These are phyloP conservation scores for Rissa tridactyla DNA, from an alignment of 2,113 vertebrate genomes.

Conservation along the genomic window DNA sequence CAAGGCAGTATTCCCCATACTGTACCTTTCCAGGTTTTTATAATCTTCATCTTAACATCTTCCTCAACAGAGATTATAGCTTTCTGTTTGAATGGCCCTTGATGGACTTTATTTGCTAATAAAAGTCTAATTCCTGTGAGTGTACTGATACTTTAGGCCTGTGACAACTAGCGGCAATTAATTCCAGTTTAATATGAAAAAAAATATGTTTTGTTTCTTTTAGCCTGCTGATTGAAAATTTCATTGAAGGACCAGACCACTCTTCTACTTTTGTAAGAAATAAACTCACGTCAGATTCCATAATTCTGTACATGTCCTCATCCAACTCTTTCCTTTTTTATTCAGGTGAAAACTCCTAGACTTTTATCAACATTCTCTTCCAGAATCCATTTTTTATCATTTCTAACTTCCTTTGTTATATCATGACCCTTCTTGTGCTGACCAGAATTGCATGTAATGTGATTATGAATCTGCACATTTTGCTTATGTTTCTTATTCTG, in stretches of 20 bases:
- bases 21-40: background rate
- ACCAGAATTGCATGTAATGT: background rate
- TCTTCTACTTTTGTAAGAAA: background rate
- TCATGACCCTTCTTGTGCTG: background rate
- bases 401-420: background rate
- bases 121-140: background rate
- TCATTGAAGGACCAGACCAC: background rate
- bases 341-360: background rate
- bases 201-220: background rate
- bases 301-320: background rate
- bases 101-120: background rate
- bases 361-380: background rate
- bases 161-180: background rate
- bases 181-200: background rate
- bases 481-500: background rate
- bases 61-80: background rate
- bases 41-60: background rate
- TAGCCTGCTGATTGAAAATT: background rate
- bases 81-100: background rate
- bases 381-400: background rate
- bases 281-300: background rate
- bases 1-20: background rate
- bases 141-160: background rate
- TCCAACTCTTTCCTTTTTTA: background rate
- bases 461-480: background rate